These are phyloP conservation scores for Silurus asotus DNA, from an alignment of 2,113 vertebrate species.

Conservation along the genomic window DNA sequence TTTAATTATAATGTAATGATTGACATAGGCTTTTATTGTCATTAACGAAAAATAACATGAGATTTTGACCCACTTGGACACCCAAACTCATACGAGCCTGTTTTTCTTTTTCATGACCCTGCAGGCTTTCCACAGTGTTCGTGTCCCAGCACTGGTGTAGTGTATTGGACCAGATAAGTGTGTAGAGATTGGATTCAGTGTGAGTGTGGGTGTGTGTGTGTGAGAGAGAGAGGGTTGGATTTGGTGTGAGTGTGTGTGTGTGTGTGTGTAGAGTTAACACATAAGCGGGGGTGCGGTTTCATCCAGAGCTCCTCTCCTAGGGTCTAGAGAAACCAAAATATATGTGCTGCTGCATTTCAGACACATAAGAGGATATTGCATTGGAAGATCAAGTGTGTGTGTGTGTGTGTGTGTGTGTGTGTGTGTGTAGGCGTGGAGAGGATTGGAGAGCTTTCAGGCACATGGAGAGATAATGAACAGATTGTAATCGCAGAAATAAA, in stretches of 20 bases:
- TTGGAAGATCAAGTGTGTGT: background rate
- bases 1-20: too few species aligned
- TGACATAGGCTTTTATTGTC: background rate
- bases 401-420: background rate
- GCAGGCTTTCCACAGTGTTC: slow-evolving; percentile 7
- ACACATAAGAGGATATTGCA: background rate
- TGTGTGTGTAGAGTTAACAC: slow-evolving; percentile 64
- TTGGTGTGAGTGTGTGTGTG: slow-evolving; percentile 43
- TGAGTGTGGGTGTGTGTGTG: background rate
- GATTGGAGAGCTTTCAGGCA: background rate
- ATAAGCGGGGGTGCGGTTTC: slow-evolving; percentile 69
- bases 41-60: too few species aligned
- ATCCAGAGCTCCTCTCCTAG: slow-evolving; percentile 54
- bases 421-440: background rate
- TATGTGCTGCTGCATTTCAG: background rate
- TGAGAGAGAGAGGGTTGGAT: slow-evolving; percentile 28
- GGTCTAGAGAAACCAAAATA: slow-evolving; percentile 50
- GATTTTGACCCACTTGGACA: too few species aligned
- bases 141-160: background rate
- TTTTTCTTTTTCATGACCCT: too few species aligned
- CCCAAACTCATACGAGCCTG: too few species aligned
- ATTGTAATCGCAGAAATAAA: background rate
- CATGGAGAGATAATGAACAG: background rate
- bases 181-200: slow-evolving; percentile 39
- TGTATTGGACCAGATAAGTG: slow-evolving; percentile 4